Percentiles rank a stretch among this genome's conserved stretches.
Evolutionary conservation across 1,140 invertebrate genomes (phyloP).

Genomic region (Zaprionus ghesquierei): DNA sequence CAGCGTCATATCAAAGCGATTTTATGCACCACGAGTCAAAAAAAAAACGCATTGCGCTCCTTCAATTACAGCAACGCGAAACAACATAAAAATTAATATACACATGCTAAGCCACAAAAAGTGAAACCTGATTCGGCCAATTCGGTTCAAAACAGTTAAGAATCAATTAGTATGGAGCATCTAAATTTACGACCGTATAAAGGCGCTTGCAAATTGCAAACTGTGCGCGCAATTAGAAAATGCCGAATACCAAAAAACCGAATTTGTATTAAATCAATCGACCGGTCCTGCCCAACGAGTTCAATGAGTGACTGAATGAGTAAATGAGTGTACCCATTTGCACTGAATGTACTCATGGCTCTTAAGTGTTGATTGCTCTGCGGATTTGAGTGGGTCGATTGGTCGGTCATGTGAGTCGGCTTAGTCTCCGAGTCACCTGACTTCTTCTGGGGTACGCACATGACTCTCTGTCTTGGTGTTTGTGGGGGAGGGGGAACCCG

Average conservation of each 20-base stretch:
- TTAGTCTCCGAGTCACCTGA: slow-evolving; percentile 30
- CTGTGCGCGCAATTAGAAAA: slow-evolving; percentile 61
- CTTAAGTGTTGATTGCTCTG: background rate
- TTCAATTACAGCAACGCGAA: background rate
- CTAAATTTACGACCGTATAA: slow-evolving; percentile 33
- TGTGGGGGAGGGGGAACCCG: background rate
- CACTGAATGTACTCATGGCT: background rate
- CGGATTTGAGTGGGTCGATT: background rate
- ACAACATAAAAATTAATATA: background rate
- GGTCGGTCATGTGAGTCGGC: slow-evolving; percentile 29
- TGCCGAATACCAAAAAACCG: slow-evolving; percentile 42
- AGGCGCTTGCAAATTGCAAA: slow-evolving; percentile 50
- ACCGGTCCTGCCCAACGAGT: slow-evolving; percentile 23
- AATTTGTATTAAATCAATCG: slow-evolving; percentile 32
- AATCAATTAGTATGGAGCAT: slow-evolving; percentile 71
- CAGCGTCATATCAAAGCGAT: background rate
- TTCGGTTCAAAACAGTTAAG: slow-evolving; percentile 52
- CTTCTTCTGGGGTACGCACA: slow-evolving; percentile 42
- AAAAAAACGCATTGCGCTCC: background rate
- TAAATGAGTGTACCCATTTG: background rate
- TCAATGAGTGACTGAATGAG: slow-evolving; percentile 15
- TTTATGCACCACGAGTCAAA: background rate
- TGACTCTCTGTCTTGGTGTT: background rate
- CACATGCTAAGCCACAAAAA: background rate
- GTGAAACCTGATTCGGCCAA: slow-evolving; percentile 33